Percentiles rank a stretch among this genome's conserved stretches.
phyloP scores from a whole-genome alignment of 1,140 invertebrate species.

The Lordiphosa collinella region DNA sequence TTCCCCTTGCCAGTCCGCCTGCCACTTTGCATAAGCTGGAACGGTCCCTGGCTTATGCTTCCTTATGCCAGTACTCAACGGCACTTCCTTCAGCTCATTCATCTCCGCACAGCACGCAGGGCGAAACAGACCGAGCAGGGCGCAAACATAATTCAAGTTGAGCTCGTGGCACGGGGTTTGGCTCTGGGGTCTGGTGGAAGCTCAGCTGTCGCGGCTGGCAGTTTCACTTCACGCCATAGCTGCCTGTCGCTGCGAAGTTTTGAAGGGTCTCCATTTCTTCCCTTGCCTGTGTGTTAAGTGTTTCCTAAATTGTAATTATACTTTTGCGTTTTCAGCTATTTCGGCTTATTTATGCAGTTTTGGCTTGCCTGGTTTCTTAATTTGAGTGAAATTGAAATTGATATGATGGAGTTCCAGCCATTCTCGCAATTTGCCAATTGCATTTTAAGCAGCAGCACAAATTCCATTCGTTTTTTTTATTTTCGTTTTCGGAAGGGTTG shows the following conservation, averaged over 20 bases:
- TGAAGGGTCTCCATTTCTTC: conserved; percentile 16
- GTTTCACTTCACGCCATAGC: conserved; percentile 66
- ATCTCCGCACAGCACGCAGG: conserved; percentile 53
- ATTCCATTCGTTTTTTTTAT: conserved; percentile 4
- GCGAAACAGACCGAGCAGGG: conserved; percentile 40
- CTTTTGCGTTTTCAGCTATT: conserved; percentile 67
- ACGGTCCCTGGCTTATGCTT: conserved; percentile 45
- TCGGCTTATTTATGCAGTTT: conserved; percentile 48
- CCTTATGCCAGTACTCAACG: conserved; percentile 74
- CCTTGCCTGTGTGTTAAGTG: conserved; percentile 55
- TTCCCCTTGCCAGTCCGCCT: conserved; percentile 14
- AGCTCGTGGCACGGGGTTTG: conserved; percentile 59
- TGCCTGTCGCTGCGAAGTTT: conserved; percentile 30
- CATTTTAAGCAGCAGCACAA: conserved; percentile 66
- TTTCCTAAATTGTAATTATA: conserved; percentile 76
- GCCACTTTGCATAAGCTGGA: conserved; percentile 53
- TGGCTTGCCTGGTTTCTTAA: conserved; percentile 29
- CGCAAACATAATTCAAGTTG: conserved; percentile 71
- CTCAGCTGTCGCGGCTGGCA: conserved; percentile 73
- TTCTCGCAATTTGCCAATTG: conserved; percentile 67
- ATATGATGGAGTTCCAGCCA: conserved; percentile 62
- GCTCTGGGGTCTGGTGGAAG: conserved; percentile 28
- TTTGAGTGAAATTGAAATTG: conserved; percentile 65
- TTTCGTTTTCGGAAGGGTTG: conserved; percentile 15
- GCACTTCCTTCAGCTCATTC: conserved; percentile 71